Evolutionary conservation across 2,888 invertebrate genomes (phyloP), one percentile per base, ranked within the genome.

Genomic region (Therioaphis trifolii): DNA sequence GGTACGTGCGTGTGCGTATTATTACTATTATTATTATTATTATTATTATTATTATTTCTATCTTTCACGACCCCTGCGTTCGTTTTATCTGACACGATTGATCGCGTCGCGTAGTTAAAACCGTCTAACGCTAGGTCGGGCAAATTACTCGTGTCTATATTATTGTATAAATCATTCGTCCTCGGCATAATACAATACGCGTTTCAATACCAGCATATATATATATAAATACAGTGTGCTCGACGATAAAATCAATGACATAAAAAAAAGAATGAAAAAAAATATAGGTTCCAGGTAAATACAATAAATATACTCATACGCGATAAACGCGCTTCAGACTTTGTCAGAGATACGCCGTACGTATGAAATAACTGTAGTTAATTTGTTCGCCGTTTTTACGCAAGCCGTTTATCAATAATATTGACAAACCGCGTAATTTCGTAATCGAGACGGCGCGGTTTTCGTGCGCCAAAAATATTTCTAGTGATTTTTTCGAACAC

Each of bases 51-150:
- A 21, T 40, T 24, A 69, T 43, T 15, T 69, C 66, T 68, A 40
- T 24, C n/a, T 43, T 46, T 9, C 69, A 24, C 55, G 43, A 24
- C 43, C 2, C 21, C 43, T 14, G 43, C 71, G 49, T 49, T 29
- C 29, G 49, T 74, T 74, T 74, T 74, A 74, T 74, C 74, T 35
- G 74, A 55, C 74, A 74, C 74, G 74, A 74, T 55, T 55, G 74
- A 74, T 74, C 74, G 55, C 74, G 55, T 55, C 35, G 55, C 35
- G 49, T 27, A 49, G 71, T 71, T 71, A 71, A 71, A 4, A 49
- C 71, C 71, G 46, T 71, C 29, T 15, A 71, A n/a, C 49, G 49
- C 24, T 69, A 11, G 49, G 49, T 49, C 27, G 27, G 71, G 71
- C 71, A 71, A 71, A 71, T 71, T 71, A 49, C 49, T 71, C 29